A percentile compares a stretch with the other conserved stretches of the same genome.
Evolutionary conservation across 2,113 vertebrate genomes (phyloP).

Genomic region (Corythaeola cristata): DNA sequence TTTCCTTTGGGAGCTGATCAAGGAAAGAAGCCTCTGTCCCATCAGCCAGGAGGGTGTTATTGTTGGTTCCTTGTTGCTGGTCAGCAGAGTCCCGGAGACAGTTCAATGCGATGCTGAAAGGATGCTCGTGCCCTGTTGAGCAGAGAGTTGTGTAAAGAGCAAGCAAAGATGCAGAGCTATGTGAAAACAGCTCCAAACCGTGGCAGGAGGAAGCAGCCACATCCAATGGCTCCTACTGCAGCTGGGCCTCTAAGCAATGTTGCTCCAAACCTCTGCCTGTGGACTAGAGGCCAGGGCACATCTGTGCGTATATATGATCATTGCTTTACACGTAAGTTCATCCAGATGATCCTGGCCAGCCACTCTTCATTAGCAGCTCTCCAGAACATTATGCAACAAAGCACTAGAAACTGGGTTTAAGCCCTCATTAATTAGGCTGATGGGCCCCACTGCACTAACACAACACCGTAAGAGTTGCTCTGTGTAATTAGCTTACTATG

Average conservation of each 20-base stretch:
- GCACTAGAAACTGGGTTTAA: not conserved
- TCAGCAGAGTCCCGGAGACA: slow-evolving; percentile 61
- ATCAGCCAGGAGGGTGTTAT: slow-evolving; percentile 40
- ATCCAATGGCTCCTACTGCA: not conserved
- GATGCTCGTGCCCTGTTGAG: slow-evolving; percentile 77
- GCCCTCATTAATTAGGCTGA: not conserved
- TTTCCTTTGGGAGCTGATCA: slow-evolving; percentile 67
- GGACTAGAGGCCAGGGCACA: not conserved
- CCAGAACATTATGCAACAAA: not conserved
- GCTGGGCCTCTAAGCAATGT: not conserved
- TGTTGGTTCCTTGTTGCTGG: slow-evolving; percentile 49
- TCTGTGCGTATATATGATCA: not conserved
- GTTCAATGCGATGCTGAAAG: slow-evolving; percentile 74
- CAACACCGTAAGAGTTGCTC: not conserved
- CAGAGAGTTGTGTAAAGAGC: not conserved
- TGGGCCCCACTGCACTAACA: not conserved
- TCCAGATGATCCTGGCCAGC: not conserved
- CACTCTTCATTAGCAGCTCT: not conserved
- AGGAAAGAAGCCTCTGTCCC: slow-evolving; percentile 40
- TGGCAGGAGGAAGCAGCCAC: not conserved
- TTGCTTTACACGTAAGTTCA: not conserved
- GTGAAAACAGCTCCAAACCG: not conserved
- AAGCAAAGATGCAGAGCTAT: not conserved
- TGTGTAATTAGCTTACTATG: not conserved
- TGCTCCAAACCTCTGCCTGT: not conserved